These are phyloP conservation scores for Bolinopsis microptera DNA, from an alignment of 37 sponge, comb jelly and placozoan genomes.

Conservation along the genomic window DNA sequence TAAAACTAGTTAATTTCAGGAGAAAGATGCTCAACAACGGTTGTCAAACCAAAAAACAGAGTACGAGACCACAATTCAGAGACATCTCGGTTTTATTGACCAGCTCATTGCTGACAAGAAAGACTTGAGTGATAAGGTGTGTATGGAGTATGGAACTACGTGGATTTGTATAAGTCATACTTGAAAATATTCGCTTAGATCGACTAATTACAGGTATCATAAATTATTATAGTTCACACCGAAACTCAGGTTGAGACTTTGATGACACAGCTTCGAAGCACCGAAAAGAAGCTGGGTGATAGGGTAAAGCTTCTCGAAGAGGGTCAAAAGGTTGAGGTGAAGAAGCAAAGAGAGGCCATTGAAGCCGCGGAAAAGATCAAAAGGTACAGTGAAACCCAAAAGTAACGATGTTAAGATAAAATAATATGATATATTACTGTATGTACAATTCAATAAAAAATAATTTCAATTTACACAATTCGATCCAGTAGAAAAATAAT, in stretches of 20 bases:
- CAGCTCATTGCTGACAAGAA: slow-evolving; percentile 95
- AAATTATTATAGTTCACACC: too few species aligned
- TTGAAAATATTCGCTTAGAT: too few species aligned
- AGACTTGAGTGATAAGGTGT: slow-evolving; percentile 73
- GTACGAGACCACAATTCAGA: slow-evolving; percentile 83
- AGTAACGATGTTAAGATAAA: too few species aligned
- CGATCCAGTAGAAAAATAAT: too few species aligned
- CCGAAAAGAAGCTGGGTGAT: slow-evolving; percentile 75
- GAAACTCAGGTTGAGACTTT: slow-evolving; percentile 67
- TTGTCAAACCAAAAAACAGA: slow-evolving; percentile 80
- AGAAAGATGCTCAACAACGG: slow-evolving; percentile 82
- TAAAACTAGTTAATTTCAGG: too few species aligned
- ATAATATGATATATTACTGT: too few species aligned
- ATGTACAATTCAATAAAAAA: too few species aligned
- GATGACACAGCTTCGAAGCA: slow-evolving; percentile 74
- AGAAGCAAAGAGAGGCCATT: slow-evolving; percentile 76
- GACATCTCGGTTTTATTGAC: slow-evolving; percentile 89
- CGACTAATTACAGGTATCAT: too few species aligned
- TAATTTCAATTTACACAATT: too few species aligned
- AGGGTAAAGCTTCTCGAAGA: slow-evolving; percentile 81
- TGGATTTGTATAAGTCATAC: too few species aligned
- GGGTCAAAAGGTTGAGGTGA: slow-evolving; percentile 73
- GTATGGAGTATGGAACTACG: too few species aligned
- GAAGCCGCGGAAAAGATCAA: slow-evolving; percentile 82
- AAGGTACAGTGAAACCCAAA: too few species aligned